Conservation (phyloP, 2,113 vertebrate genomes). For the Phainopepla nitens region DNA sequence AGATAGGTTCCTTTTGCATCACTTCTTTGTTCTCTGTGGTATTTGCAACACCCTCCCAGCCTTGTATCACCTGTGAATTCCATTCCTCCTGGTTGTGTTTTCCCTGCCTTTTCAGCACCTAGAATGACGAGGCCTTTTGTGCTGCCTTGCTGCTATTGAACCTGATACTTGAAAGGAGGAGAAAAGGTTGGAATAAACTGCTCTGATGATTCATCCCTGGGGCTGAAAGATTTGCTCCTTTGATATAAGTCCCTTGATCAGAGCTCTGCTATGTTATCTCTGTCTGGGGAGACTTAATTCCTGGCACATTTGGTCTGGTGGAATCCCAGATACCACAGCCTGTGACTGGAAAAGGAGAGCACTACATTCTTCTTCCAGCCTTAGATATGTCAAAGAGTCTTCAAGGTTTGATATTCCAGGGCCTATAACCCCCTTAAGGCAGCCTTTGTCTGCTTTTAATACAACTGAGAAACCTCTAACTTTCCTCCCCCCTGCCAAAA, state of each 20-base stretch:
- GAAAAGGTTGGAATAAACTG: constrained; percentile 42
- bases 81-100: constrained; percentile 52
- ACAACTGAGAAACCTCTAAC: background rate
- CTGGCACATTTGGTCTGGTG: constrained; percentile 49
- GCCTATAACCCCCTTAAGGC: background rate
- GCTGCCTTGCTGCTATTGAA: constrained; percentile 44
- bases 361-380: constrained; percentile 24
- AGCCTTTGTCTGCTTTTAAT: background rate
- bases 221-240: constrained; percentile 54
- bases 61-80: constrained; percentile 62
- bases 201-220: constrained; percentile 47
- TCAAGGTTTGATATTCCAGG: background rate
- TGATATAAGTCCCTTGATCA: constrained; percentile 60
- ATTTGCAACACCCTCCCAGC: constrained; percentile 48
- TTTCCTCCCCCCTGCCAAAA: background rate
- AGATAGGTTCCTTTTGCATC: constrained; percentile 35
- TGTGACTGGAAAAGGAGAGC: background rate
- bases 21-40: constrained; percentile 57
- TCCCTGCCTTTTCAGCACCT: constrained; percentile 37
- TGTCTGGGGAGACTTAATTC: constrained; percentile 55
- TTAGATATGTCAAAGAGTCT: background rate
- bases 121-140: constrained; percentile 46
- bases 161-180: constrained; percentile 53
- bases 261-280: constrained; percentile 58
- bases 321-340: constrained; percentile 39